A percentile compares a stretch with the other conserved stretches of the same genome.
These are phyloP conservation scores for Pharmacophagus antenor DNA, from an alignment of 2,888 invertebrate genomes.

Conservation along the genomic window DNA sequence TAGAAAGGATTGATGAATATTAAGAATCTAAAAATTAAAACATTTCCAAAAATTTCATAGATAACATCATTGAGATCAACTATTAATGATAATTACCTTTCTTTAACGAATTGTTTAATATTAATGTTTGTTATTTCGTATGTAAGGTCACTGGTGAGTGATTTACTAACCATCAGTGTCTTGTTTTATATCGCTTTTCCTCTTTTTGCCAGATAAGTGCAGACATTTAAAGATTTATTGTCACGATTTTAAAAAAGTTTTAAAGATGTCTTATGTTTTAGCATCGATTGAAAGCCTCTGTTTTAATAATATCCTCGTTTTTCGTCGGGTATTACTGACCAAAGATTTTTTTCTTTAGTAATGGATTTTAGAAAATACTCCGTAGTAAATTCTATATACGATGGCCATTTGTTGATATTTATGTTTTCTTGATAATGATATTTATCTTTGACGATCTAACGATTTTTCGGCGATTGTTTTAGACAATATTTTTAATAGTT, in stretches of 20 bases:
- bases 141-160: neutral
- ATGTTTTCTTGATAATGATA: too few relatives aligned
- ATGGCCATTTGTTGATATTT: too few relatives aligned
- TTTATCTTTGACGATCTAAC: too few relatives aligned
- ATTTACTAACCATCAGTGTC: neutral
- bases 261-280: neutral
- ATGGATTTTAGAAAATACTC: too few relatives aligned
- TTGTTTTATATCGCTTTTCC: neutral
- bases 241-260: neutral
- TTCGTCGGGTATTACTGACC: neutral
- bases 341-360: too few relatives aligned
- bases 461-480: too few relatives aligned
- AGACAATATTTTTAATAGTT: too few relatives aligned
- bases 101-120: too few relatives aligned
- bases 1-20: too few relatives aligned
- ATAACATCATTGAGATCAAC: neutral
- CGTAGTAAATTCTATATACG: too few relatives aligned
- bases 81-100: neutral
- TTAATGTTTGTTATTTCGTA: neutral
- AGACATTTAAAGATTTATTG: neutral
- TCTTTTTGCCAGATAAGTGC: neutral
- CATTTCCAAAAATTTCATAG: neutral
- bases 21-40: too few relatives aligned
- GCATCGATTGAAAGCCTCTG: neutral
- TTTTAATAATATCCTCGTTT: neutral